phyloP scores from a whole-genome alignment of 2,113 vertebrate species.

The Paratilapia polleni region DNA sequence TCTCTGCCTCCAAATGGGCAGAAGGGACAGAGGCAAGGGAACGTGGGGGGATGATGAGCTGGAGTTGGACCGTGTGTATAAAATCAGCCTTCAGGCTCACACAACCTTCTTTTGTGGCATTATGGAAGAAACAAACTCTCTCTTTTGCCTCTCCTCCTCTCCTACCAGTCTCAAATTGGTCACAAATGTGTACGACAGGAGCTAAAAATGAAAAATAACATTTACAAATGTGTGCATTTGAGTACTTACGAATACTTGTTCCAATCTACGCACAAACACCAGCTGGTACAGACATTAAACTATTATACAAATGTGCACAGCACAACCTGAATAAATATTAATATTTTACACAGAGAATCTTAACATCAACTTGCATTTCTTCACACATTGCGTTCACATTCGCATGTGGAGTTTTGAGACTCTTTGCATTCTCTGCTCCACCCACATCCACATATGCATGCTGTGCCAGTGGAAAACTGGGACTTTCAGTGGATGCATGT shows the following conservation, averaged over 20 bases:
- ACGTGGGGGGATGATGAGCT: conserved; percentile 42
- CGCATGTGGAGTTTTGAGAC: no score
- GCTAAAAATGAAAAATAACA: neutral
- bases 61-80: conserved; percentile 45
- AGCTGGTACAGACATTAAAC: neutral
- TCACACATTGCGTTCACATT: neutral
- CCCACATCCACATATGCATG: neutral
- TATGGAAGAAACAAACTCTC: conserved; percentile 19
- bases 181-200: neutral
- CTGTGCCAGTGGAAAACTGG: neutral
- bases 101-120: conserved; percentile 34
- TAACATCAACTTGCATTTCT: neutral
- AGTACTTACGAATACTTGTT: neutral
- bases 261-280: neutral
- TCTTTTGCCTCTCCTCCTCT: neutral
- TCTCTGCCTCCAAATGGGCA: conserved; percentile 18
- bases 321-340: neutral
- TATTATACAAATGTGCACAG: neutral
- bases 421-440: neutral
- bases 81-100: conserved; percentile 43
- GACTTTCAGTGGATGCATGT: neutral
- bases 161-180: neutral
- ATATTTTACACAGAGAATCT: neutral
- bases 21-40: conserved; percentile 13
- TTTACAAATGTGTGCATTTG: neutral